phyloP scores from a whole-genome alignment of 2,888 invertebrate genomes.

The Kryphioiulus occultus region DNA sequence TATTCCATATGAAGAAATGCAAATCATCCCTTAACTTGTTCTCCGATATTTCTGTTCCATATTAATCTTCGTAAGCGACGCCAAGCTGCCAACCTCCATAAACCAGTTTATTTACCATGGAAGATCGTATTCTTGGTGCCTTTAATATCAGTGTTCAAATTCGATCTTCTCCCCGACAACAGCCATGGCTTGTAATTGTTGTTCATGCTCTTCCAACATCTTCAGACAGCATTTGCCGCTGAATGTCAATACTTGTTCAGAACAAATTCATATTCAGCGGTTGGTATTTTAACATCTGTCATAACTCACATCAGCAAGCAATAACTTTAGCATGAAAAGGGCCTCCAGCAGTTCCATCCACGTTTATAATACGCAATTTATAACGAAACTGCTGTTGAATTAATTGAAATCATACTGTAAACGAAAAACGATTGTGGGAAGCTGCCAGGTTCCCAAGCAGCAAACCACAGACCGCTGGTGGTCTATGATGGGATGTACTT shows the following conservation, averaged over 20 bases:
- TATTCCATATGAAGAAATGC: background rate
- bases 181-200: background rate
- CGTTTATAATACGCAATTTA: background rate
- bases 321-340: background rate
- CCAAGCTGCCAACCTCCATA: background rate
- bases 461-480: background rate
- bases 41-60: background rate
- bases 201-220: conserved; percentile 11
- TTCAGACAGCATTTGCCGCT: background rate
- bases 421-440: background rate
- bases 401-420: background rate
- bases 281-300: conserved; percentile 11
- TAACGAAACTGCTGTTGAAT: background rate
- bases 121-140: background rate
- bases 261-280: background rate
- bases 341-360: background rate
- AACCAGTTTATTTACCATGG: background rate
- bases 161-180: background rate
- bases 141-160: background rate
- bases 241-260: conserved; percentile 13
- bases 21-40: background rate
- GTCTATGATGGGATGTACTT: background rate
- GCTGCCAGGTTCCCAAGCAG: background rate
- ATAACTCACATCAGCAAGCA: background rate
- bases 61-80: background rate